Base-by-base conservation (phyloP, 2,797 vertebrate species). In the Sylvilagus floridanus region DNA sequence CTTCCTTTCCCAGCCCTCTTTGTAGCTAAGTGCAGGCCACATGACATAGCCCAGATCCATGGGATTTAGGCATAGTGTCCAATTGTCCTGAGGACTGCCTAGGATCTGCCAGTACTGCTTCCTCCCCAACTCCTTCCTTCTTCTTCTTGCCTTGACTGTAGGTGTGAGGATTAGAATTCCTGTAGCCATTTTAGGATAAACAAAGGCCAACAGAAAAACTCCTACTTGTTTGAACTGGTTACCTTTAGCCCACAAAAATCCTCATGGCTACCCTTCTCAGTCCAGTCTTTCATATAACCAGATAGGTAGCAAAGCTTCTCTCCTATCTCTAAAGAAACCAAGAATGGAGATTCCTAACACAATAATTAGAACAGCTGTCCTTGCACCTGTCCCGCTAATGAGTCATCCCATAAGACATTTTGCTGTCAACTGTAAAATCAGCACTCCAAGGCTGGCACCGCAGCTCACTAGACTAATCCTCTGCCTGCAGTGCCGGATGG, bases 351-450 rank as follows among this genome's bases (percentile, higher is more conserved):
- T 85, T 88, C 54, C 89, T 81, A 68, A 69, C 28, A 78, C 72
- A 78, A 82, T 87, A 85, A 90, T 88, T 78, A 92, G 50, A 93
- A 86, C 90, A 95, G 75, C 91, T 90, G 84, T 37, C 35, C 30
- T 65, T 30, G 73, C 86, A 96, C 91, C 95, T 97, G 96, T 66
- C 35, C 16, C 71, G 30, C 68, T 89, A 97, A 95, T 96, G 89
- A 96, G 83, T 57, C 14, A 86, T 47, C 57, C 63, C 83, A 13
- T 30, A 89, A 93, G 84, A 93, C 69, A 62, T 68, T 91, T 68
- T 73, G n/a, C 93, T 75, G 21, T 82, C 92, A 87, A 82, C 68
- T 89, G 12, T 85, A 90, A 95, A 96, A 87, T 93, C 79, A 79
- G 65, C 79, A 54, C 30, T 87, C 86, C 66, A 21, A 4, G 37